Conservation (phyloP, 2,888 invertebrate species). For the Gastracanthus pulcherrimus region DNA sequence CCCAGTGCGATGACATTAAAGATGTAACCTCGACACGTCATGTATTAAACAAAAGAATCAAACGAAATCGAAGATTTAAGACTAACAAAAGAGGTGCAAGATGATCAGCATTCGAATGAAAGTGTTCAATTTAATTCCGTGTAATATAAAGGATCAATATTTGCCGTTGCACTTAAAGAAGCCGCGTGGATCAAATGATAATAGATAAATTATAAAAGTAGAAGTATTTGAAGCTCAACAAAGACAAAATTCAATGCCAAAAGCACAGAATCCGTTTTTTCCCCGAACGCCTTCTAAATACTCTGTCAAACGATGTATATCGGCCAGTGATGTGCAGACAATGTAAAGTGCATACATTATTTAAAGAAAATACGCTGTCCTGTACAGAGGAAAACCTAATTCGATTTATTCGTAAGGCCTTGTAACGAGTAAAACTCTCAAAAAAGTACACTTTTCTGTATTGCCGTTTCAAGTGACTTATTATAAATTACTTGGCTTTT, state of each 20-base stretch:
- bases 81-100: background rate
- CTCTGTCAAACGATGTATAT: background rate
- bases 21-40: background rate
- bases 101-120: conserved; percentile 4
- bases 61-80: conserved; percentile 1
- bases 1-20: too few species aligned
- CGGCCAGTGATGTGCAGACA: too few species aligned
- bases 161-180: background rate
- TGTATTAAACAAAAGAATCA: conserved; percentile 1
- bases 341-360: too few species aligned
- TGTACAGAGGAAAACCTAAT: background rate
- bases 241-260: background rate
- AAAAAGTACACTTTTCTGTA: background rate
- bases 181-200: background rate
- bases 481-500: too few species aligned
- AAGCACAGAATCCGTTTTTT: background rate
- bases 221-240: background rate
- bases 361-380: too few species aligned
- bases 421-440: background rate
- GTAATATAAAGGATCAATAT: conserved; percentile 7
- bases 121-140: conserved; percentile 17
- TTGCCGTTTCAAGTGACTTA: background rate
- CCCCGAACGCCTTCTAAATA: background rate
- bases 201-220: conserved; percentile 6
- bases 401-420: background rate